Evolutionary conservation across 2,888 invertebrate genomes (phyloP).

Genomic region (Scaptodrosophila latifasciaeformis): DNA sequence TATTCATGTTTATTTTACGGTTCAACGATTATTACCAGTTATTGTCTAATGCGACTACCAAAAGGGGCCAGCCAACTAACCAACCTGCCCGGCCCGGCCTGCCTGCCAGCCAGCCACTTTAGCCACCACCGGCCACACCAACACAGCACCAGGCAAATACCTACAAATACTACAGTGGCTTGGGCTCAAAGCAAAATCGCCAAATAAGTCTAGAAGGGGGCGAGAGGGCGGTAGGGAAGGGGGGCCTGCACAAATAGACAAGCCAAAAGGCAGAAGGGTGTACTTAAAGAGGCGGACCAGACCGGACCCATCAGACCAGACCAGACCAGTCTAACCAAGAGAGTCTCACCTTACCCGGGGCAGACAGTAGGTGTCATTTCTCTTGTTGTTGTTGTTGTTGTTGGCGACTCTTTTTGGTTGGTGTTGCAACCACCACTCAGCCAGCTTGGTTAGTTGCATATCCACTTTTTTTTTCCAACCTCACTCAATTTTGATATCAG

Average conservation of each 20-base stretch:
- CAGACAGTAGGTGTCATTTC: slow-evolving; percentile 53
- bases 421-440: slow-evolving; percentile 45
- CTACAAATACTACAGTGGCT: no score
- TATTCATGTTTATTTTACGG: slow-evolving; percentile 70
- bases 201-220: no score
- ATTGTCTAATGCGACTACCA: slow-evolving; percentile 57
- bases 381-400: slow-evolving; percentile 16
- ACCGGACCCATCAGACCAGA: slow-evolving; percentile 9
- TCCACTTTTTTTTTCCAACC: no score
- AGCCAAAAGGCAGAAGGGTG: no score
- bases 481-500: slow-evolving; percentile 55
- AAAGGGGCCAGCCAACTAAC: slow-evolving; percentile 44
- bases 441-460: slow-evolving; percentile 29
- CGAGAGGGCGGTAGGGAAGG: slow-evolving; percentile 9
- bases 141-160: background rate
- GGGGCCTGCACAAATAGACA: no score
- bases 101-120: background rate
- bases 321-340: background rate
- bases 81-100: background rate
- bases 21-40: slow-evolving; percentile 71
- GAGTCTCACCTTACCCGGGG: slow-evolving; percentile 25
- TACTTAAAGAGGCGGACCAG: no score
- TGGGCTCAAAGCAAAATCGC: background rate
- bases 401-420: slow-evolving; percentile 21
- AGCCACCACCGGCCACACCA: background rate